These are phyloP conservation scores for Lampris incognitus DNA, from an alignment of 2,113 vertebrate species.

Conservation along the genomic window DNA sequence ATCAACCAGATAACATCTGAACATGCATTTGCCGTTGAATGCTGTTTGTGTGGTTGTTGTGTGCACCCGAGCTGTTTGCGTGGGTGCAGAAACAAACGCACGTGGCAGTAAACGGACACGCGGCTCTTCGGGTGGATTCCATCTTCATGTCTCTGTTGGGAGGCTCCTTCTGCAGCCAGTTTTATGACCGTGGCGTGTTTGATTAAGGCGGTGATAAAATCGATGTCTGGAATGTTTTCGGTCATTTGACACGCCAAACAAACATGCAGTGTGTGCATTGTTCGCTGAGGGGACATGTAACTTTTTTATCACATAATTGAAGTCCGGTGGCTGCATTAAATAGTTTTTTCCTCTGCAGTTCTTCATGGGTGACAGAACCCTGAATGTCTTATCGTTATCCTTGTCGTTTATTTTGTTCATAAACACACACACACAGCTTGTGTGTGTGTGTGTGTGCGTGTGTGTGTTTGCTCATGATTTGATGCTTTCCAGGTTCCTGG, in stretches of 20 bases:
- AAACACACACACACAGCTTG: not conserved
- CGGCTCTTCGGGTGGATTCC: too few relatives aligned
- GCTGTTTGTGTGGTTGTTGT: too few relatives aligned
- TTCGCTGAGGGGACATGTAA: not conserved
- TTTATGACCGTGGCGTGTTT: not conserved
- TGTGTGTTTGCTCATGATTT: constrained; percentile 68
- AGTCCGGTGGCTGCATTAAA: not conserved
- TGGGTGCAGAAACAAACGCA: too few relatives aligned
- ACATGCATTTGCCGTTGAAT: too few relatives aligned
- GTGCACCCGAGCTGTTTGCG: too few relatives aligned
- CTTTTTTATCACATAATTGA: not conserved
- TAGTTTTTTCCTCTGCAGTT: not conserved
- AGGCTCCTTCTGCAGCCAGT: not conserved
- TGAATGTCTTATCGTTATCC: too few relatives aligned
- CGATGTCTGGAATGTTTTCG: not conserved
- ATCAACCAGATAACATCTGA: too few relatives aligned
- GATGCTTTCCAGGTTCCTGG: constrained; percentile 87
- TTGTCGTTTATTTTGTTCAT: too few relatives aligned
- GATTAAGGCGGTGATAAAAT: not conserved
- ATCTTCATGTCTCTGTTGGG: too few relatives aligned
- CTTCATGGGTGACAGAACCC: too few relatives aligned
- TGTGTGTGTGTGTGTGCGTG: constrained; percentile 7
- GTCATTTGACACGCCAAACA: not conserved
- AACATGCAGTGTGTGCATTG: not conserved
- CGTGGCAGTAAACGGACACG: too few relatives aligned